A percentile compares a stretch with the other conserved stretches of the same genome.
phyloP scores from a whole-genome alignment of 30 jellyfish, hydroid and myxozoan genomes.

The Hydra vulgaris region DNA sequence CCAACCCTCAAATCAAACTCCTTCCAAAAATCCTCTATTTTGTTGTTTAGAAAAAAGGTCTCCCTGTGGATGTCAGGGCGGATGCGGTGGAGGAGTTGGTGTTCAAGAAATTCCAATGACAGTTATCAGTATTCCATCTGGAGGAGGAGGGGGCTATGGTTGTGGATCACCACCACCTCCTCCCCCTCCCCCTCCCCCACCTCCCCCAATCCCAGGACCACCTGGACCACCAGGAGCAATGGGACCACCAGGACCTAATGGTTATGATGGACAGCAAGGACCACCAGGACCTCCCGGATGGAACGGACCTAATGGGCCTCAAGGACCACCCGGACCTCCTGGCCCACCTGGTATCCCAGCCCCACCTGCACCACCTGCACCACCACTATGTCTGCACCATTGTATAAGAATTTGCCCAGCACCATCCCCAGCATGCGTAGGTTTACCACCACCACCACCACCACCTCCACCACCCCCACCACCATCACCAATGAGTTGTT shows the following conservation, averaged over 20 bases:
- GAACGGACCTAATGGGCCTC: constrained; percentile 38
- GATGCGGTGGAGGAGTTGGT: constrained; percentile 9
- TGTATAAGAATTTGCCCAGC: constrained; percentile 36
- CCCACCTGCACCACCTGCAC: constrained; percentile 97
- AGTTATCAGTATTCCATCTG: constrained; percentile 20
- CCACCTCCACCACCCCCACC: constrained; percentile 30
- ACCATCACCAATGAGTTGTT: constrained; percentile 52
- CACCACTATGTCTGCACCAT: constrained; percentile 72
- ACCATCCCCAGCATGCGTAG: constrained; percentile 79
- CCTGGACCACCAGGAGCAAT: constrained; percentile 6
- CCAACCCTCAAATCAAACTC: background rate
- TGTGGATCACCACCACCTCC: constrained; percentile 17
- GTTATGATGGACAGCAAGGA: constrained; percentile 1
- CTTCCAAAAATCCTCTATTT: background rate
- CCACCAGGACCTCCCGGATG: constrained; percentile 40
- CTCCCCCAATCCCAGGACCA: constrained; percentile 30
- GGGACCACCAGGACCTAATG: constrained; percentile 9
- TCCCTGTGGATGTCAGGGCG: constrained; percentile 29
- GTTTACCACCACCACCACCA: constrained; percentile 86
- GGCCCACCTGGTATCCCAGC: constrained; percentile 97
- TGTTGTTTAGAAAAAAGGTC: constrained; percentile 5
- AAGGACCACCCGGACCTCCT: constrained; percentile 42
- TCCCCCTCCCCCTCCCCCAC: constrained; percentile 19
- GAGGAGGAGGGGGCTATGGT: constrained; percentile 18
- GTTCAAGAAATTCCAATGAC: constrained; percentile 26